Base-by-base conservation (phyloP, 2,888 invertebrate species). In the Epinotia nisella region DNA sequence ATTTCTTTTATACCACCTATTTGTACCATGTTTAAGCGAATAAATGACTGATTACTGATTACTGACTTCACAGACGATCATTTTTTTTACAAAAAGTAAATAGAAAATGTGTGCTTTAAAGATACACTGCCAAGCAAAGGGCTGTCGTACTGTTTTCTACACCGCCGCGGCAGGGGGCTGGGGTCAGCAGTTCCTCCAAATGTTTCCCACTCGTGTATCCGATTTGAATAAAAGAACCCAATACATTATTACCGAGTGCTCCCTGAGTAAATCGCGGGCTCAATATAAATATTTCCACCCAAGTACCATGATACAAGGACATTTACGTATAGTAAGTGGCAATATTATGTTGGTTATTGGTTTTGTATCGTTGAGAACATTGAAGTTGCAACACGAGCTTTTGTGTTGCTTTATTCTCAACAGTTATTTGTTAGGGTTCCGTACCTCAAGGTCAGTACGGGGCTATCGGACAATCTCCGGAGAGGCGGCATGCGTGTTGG, bases 171-270 rank as follows among this genome's bases (percentile, higher is more conserved):
- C 13, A 59, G 64, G 61, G 73, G 62, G 11, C 13, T 53, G 64
- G 61, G 73, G 73, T 73, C 73, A 73, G 73, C 73, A 59, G 3
- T 59, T 68, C 56, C 68, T 62, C 72, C 73, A 75, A 77, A 77
- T 75, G 75, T 75, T 75, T 70, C 70, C 76, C 70, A 65, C 69
- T 72, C 76, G 66, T 71, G 71, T 73, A 75, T 71, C 76, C 72
- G 64, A 75, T 76, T 75, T 78, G 76, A 78, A 78, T 78, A 76
- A 72, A 75, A 76, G 68, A 74, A 72, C 65, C 66, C 76, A 61
- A 78, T 76, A 76, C 76, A 76, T 77, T 76, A 77, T 75, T 76
- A 76, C 73, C 41, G 64, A 76, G 75, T 75, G 74, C 66, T 69
- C 56, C 67, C 67, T 39, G 45, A 53, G 64, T 66, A 71, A 74